Evolutionary conservation across 2,888 invertebrate genomes (phyloP), one percentile per base, ranked within the genome.

Genomic region (Diachrysia chrysitis): DNA sequence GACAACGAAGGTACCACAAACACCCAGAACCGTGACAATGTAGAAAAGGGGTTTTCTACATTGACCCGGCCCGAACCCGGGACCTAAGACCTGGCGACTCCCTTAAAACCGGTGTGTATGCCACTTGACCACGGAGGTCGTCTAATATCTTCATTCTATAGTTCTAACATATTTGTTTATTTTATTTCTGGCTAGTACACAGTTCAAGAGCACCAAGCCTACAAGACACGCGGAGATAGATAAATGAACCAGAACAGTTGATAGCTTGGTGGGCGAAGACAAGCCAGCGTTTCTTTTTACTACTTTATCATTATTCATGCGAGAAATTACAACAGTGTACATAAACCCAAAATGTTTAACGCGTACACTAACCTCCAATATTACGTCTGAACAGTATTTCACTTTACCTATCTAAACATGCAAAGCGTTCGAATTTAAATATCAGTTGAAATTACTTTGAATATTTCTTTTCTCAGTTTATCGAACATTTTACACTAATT

Each of bases 401-500:
- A n/a, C 37, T 16, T 14, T 37, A n/a, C n/a, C 42, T n/a, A 2
- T 42, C 42, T 42, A 42, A 42, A 42, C 42, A 42, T n/a, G 42
- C 42, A 42, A 42, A 6, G 42, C 42, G 10, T 51, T 51, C 48
- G 48, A 21, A 51, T 51, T 51, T 51, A 14, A 12, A 21, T 51
- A 51, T 51, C 10, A 42, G 42, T 42, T 21, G 48, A 21, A 19
- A 21, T 51, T 19, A 51, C 48, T 51, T 12, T 51, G 19, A 48
- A 21, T 51, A 51, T 51, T 21, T 51, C 48, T 51, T 51, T 21
- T 21, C 48, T 51, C 12, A 51, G 48, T 51, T 4, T 10, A 51
- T n/a, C 42, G 42, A n/a, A 42, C 5, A n/a, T 42, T 42, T 42
- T 42, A 51, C 48, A 51, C 48, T 21, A 51, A 51, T 14, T 51